These are phyloP conservation scores for Helicoverpa zea DNA, from an alignment of 1,140 invertebrate species.

Conservation along the genomic window DNA sequence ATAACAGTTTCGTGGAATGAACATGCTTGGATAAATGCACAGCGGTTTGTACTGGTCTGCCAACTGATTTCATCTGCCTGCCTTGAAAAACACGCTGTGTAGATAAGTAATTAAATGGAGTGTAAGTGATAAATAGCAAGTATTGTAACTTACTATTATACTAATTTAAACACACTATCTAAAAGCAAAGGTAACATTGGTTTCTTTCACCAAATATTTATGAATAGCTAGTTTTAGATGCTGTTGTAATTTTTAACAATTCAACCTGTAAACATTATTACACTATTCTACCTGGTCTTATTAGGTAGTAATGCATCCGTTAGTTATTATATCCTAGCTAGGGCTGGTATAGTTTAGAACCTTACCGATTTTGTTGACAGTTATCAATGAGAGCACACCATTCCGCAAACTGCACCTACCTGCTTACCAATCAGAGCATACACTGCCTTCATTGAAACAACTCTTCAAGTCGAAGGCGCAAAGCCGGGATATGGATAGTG, in stretches of 20 bases:
- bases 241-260: neutral
- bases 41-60: neutral
- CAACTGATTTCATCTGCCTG: neutral
- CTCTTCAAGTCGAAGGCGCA: no score
- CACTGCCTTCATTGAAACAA: no score
- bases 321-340: neutral
- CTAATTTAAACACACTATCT: no score
- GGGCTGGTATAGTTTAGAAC: neutral
- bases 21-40: neutral
- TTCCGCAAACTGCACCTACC: neutral
- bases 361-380: slow-evolving; percentile 22
- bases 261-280: no score
- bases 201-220: neutral
- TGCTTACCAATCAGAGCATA: no score
- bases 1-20: neutral
- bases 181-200: neutral
- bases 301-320: no score
- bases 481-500: no score
- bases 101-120: neutral
- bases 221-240: neutral
- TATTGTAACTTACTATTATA: neutral
- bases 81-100: neutral
- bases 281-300: no score
- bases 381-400: neutral
- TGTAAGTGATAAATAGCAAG: neutral